Evolutionary conservation across 2,888 invertebrate species (phyloP), one percentile per base, ranked within the genome.

Genomic region (Cecidostiba fungosa): DNA sequence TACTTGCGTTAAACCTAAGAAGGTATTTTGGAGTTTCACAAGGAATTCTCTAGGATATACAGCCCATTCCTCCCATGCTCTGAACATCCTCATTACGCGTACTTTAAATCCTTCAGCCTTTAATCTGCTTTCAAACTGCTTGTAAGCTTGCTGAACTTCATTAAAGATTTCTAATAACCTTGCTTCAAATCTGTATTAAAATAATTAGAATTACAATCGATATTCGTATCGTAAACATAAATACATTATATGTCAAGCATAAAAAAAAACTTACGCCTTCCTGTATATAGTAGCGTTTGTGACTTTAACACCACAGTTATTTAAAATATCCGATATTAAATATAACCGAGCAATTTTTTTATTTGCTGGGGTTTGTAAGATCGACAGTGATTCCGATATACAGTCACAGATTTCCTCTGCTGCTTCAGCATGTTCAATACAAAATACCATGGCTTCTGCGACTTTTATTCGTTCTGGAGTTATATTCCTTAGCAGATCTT

Each of bases 51-150:
- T 97, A 0, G 99, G 97, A 94, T 99, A 99, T 86, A 99, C 96
- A 23, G 98, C 96, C 96, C 98, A 98, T 92, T 99, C 99, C 93
- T 99, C 99, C 99, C 99, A 99, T 1, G 99, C 98, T 91, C 98
- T 96, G 92, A 99, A 96, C 89, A 98, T 97, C 91, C 97, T 96
- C 92, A 98, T 96, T 50, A 99, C 97, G 73, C 99, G 94, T 85
- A 97, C 96, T 91, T 98, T 98, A 94, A 99, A 98, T 54, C 98
- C 98, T 94, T 99, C 99, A n/a, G 98, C 98, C 94, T 98, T 98
- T 82, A 99, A 94, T 81, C 97, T 94, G 88, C 97, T 97, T 89
- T 97, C 97, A 89, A 98, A 96, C 62, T 95, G 95, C 88, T 95
- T 95, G 91, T 96, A 96, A 89, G 97, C 95, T 91, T 96, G 94